Base-by-base conservation (phyloP, 1,140 invertebrate genomes). In the Temnothorax nylanderi region DNA sequence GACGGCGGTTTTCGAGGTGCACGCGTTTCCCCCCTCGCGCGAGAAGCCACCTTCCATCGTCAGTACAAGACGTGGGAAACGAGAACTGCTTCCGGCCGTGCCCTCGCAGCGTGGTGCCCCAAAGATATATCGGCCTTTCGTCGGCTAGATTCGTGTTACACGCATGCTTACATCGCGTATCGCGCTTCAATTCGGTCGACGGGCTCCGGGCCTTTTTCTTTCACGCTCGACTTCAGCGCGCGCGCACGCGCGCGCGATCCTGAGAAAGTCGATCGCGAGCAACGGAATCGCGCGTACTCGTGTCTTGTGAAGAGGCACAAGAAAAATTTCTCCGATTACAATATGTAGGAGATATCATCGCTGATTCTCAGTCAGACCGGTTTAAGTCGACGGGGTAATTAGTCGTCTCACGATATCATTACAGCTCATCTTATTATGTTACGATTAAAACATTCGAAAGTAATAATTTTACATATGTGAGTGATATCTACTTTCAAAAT, bases 241-340 rank as follows among this genome's bases (percentile, higher is more conserved):
- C 26, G 62, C 34, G 60, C 60, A 18, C 49, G 18, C 60, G 58
- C 60, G 44, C 41, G 58, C 76, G 44, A 78, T 65, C 76, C 32
- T 34, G 78, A 56, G 64, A 81, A 71, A 64, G 76, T 69, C 76
- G 76, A 81, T 71, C 51, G 62, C 54, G 72, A 58, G 74, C 47
- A 76, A 58, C 37, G 71, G 32, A 77, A 71, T 56, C 34, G 18
- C 47, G 56, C 7, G 34, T 11, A 51, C 6, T 18, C 10, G 74
- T 11, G 41, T 34, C 21, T 26, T 6, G 62, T 10, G 21, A 58
- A 71, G 16, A n/a, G 37, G 37, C 37, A 41, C 16, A 6, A n/a
- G 1, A 37, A 37, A 54, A 56, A n/a, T 71, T 71, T 47, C 64
- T 44, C 37, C 18, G 21, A 71, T 56, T n/a, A 8, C 2, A 58